These are phyloP conservation scores for Brienomyrus brachyistius DNA, from an alignment of 2,113 vertebrate species.

Conservation along the genomic window DNA sequence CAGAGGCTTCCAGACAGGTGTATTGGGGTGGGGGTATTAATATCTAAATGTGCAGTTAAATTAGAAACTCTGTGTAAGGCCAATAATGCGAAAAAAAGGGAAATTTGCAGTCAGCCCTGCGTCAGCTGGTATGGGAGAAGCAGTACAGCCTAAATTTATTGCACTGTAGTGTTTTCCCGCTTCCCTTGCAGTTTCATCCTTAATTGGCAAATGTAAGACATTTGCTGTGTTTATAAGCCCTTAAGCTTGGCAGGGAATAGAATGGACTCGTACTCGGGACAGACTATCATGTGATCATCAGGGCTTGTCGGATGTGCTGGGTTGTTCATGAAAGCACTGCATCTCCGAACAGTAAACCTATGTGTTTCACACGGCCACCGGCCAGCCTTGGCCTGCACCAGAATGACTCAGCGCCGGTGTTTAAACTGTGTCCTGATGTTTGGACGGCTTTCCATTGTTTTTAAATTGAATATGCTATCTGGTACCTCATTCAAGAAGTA, in stretches of 20 bases:
- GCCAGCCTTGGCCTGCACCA: not conserved
- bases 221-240: slow-evolving; percentile 3
- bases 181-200: not conserved
- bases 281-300: slow-evolving; percentile 10
- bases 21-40: not conserved
- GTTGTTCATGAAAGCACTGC: not conserved
- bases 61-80: not conserved
- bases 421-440: not conserved
- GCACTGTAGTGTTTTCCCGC: not conserved
- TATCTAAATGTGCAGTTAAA: not conserved
- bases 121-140: not conserved
- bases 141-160: not conserved
- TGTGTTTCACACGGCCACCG: not conserved
- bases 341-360: no score
- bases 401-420: not conserved
- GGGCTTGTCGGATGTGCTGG: not conserved
- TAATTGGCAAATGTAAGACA: not conserved
- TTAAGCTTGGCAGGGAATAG: not conserved
- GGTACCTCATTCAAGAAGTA: not conserved
- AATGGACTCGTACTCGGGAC: not conserved
- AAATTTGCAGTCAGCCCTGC: not conserved
- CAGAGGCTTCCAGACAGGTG: not conserved
- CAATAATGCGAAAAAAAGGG: not conserved
- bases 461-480: not conserved
- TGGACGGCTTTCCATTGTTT: not conserved